Evolutionary conservation across 2,888 invertebrate genomes (phyloP), one percentile per base, ranked within the genome.

Genomic region (Eristalinus aeneus): DNA sequence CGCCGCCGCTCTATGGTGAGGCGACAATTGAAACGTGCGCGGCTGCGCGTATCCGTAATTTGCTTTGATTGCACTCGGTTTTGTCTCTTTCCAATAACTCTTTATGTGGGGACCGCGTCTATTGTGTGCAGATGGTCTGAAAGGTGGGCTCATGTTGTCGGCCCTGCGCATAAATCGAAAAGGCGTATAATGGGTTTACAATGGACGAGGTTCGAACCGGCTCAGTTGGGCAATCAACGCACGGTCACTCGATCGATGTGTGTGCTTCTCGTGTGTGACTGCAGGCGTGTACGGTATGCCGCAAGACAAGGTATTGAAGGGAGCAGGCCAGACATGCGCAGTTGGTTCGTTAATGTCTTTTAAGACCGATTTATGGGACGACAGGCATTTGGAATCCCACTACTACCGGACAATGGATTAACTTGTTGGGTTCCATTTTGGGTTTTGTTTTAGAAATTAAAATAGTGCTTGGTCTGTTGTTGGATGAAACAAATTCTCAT

Each of bases 21-120:
- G 61, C 81, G 67, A 63, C 71, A 72, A 68, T 58, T 80, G 56
- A 79, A 74, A 69, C 56, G 60, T 71, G 83, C 74, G 75, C 71
- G 71, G 65, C 79, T 67, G 69, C 65, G 67, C 53, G 67, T 61
- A 61, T 67, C 65, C 75, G 32, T 67, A 79, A 79, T 84, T 84
- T 79, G 74, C 68, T 69, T 53, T 20, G 20, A 12, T 58, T 5
- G 22, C 58, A 27, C 69, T 58, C 74, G 60, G 64, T 67, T 58
- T 27, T 36, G 31, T 65, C 36, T 12, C 20, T 56, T 3, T 22
- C 9, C 23, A 32, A 22, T 65, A 20, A 10, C 20, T 64, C 64
- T 22, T 60, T 60, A 67, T 60, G 60, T 75, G 31, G 27, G n/a
- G 31, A 74, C 56, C 56, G 74, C 39, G 60, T 63, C 76, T 76